phyloP scores from a whole-genome alignment of 2,888 invertebrate genomes.

The Lochmaea crataegi region DNA sequence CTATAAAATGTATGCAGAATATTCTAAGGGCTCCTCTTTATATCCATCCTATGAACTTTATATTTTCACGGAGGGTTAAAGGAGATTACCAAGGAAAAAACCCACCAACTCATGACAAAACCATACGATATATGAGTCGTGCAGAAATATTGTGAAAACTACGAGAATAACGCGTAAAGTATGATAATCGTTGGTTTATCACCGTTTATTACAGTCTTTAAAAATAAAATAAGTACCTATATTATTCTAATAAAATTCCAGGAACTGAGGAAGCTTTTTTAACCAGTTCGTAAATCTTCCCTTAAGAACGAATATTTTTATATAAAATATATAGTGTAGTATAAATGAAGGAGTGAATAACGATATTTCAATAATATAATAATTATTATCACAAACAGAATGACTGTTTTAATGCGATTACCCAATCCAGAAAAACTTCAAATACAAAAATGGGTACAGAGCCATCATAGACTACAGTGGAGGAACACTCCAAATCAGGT shows the following conservation, averaged over 20 bases:
- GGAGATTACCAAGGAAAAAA: slow-evolving; percentile 2
- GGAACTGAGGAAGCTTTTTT: no score
- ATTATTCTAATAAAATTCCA: not conserved
- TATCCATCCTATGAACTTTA: slow-evolving; percentile 6
- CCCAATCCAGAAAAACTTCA: no score
- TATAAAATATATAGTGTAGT: no score
- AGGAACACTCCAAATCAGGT: no score
- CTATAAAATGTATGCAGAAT: slow-evolving; percentile 26
- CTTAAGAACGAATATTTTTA: no score
- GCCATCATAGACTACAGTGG: no score
- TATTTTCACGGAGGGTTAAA: not conserved
- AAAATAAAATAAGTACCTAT: not conserved
- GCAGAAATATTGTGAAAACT: slow-evolving; percentile 1
- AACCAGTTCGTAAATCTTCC: no score
- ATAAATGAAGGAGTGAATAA: no score
- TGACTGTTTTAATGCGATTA: no score
- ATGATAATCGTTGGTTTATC: not conserved
- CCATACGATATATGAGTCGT: not conserved
- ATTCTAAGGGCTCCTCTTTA: slow-evolving; percentile 5
- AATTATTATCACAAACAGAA: no score
- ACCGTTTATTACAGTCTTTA: not conserved
- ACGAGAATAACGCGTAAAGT: not conserved
- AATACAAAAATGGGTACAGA: no score
- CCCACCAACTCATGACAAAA: slow-evolving; percentile 9
- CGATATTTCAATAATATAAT: no score